Evolutionary conservation across 2,888 invertebrate species (phyloP), one percentile per base, ranked within the genome.

Genomic region (Apamea monoglypha): DNA sequence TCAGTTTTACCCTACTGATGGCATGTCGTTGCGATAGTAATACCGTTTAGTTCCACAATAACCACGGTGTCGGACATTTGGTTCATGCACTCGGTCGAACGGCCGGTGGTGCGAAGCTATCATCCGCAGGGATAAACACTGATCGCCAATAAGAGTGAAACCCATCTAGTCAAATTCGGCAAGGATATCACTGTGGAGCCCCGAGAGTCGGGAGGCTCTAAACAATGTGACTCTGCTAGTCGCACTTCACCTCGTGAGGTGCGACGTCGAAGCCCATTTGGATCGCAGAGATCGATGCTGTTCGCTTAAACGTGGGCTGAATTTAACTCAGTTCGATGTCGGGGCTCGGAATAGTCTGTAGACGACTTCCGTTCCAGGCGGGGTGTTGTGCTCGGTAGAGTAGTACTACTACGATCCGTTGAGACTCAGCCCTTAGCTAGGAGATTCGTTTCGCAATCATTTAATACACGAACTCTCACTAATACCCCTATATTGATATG

Each of bases 41-140:
- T 97, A 96, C 96, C 95, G 96, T 89, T 89, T 94, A 97, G 94
- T 97, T 95, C 96, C 95, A 97, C 95, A 97, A 97, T 97, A 97
- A 97, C 97, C 94, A 97, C 96, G 96, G 97, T 96, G 97, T 97
- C 97, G 95, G 97, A 97, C 96, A 92, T 92, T 97, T 97, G 97
- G 97, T 97, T 96, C 96, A 97, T 97, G 97, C 97, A 97, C 97
- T 88, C 84, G 87, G 96, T 94, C 97, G 97, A 97, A 94, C 95
- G 97, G 97, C 96, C 97, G 97, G 95, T 97, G 97, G 97, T 97
- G 97, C 97, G 97, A 97, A 95, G 97, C 97, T 97, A 97, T 81
- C 97, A 87, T 89, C 88, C 90, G 88, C 18, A 79, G 84, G 88
- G 97, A 97, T 97, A 97, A 97, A 97, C 95, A 94, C 96, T 96